These are phyloP conservation scores for Thalpophila matura DNA, from an alignment of 2,888 invertebrate genomes.

Conservation along the genomic window DNA sequence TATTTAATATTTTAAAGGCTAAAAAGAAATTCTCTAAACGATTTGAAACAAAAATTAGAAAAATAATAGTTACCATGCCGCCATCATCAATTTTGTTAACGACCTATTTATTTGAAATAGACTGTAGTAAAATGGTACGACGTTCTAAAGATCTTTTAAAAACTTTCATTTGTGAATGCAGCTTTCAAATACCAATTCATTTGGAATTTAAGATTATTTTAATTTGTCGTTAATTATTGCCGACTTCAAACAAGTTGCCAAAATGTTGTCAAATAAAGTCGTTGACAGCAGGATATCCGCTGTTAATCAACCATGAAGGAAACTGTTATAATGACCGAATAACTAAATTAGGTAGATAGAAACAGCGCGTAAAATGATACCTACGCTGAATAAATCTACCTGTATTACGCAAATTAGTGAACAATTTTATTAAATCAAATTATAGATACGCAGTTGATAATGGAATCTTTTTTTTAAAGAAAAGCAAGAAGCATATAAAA, in stretches of 20 bases:
- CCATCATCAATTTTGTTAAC: slow-evolving; percentile 38
- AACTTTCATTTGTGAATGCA: slow-evolving; percentile 37
- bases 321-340: slow-evolving; percentile 48
- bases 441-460: not conserved
- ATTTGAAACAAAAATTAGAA: slow-evolving; percentile 7
- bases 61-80: not conserved
- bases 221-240: slow-evolving; percentile 43
- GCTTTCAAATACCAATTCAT: slow-evolving; percentile 49
- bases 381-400: slow-evolving; percentile 25
- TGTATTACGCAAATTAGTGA: slow-evolving; percentile 14
- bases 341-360: slow-evolving; percentile 40
- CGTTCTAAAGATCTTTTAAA: slow-evolving; percentile 24
- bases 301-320: slow-evolving; percentile 59
- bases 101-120: slow-evolving; percentile 53
- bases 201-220: slow-evolving; percentile 44
- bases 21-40: slow-evolving; percentile 20
- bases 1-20: slow-evolving; percentile 7
- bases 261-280: slow-evolving; percentile 61
- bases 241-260: slow-evolving; percentile 65
- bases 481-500: slow-evolving; percentile 12
- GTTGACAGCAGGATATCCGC: slow-evolving; percentile 73
- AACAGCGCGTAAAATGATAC: slow-evolving; percentile 25
- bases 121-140: slow-evolving; percentile 34
- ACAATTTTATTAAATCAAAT: slow-evolving; percentile 4
- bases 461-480: not conserved